Conservation (phyloP, 2,113 vertebrate genomes). For the Cyprinus carpio region DNA sequence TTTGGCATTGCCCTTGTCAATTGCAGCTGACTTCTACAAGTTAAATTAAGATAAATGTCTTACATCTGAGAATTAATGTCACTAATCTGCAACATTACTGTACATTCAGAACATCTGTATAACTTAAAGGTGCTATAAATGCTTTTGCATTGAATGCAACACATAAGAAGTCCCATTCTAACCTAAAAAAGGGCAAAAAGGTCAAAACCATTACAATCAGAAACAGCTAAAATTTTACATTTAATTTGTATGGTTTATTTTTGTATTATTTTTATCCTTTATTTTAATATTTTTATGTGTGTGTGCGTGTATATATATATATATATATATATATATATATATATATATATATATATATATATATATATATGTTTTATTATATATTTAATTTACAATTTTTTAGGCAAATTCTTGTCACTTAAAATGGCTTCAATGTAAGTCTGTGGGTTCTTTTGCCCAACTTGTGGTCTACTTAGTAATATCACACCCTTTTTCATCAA, state of each 20-base stretch:
- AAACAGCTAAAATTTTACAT: too few relatives aligned
- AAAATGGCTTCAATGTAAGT: not conserved
- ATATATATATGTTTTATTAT: too few relatives aligned
- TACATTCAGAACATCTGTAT: not conserved
- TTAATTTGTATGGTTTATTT: too few relatives aligned
- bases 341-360: too few relatives aligned
- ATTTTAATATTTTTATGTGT: too few relatives aligned
- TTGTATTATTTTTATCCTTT: too few relatives aligned
- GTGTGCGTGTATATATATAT: too few relatives aligned
- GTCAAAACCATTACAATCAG: too few relatives aligned
- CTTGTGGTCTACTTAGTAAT: not conserved
- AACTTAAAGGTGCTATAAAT: not conserved
- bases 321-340: too few relatives aligned
- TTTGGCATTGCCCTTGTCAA: not conserved
- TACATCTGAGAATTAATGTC: not conserved
- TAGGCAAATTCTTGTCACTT: not conserved
- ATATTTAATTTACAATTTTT: not conserved
- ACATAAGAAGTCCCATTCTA: not conserved
- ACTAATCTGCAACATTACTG: not conserved
- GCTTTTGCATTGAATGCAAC: not conserved
- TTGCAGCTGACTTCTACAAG: conserved; percentile 14
- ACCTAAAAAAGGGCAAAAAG: not conserved
- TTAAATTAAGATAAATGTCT: not conserved
- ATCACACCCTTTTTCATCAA: not conserved
- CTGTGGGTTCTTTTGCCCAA: not conserved